A percentile compares a stretch with the other conserved stretches of the same genome.
Conservation (phyloP, 2,888 invertebrate species). For the Argyresthia goedartella region DNA sequence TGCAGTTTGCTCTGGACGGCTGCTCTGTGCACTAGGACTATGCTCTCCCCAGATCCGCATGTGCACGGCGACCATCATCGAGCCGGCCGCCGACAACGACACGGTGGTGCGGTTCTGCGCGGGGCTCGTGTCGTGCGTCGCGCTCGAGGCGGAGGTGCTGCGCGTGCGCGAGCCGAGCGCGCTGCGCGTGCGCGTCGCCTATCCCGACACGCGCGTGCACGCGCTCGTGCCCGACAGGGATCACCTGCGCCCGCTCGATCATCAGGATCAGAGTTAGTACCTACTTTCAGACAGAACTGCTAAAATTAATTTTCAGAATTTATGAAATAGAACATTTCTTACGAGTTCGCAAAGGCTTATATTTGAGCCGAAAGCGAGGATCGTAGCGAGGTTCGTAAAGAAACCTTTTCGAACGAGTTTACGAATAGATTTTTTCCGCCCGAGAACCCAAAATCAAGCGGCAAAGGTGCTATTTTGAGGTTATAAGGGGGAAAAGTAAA, state of each 20-base stretch:
- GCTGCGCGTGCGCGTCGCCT: conserved; percentile 87
- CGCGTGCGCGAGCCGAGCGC: conserved; percentile 81
- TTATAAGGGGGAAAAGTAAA: too few species aligned
- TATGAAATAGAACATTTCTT: too few species aligned
- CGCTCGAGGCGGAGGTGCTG: conserved; percentile 87
- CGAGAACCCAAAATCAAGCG: too few species aligned
- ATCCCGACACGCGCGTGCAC: conserved; percentile 92
- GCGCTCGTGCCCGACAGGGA: conserved; percentile 83
- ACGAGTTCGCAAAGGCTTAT: too few species aligned
- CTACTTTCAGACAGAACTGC: too few species aligned
- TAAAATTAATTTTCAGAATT: background rate
- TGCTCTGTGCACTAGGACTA: too few species aligned
- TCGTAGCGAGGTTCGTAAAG: too few species aligned
- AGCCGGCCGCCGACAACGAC: conserved; percentile 83
- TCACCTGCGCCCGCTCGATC: conserved; percentile 81
- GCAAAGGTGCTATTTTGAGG: too few species aligned
- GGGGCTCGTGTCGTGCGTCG: conserved; percentile 89
- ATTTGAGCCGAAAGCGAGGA: too few species aligned
- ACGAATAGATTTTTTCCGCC: too few species aligned
- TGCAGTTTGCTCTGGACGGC: too few species aligned
- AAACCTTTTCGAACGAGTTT: too few species aligned
- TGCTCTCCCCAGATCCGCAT: conserved; percentile 85
- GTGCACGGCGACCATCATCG: conserved; percentile 84
- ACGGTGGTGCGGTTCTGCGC: conserved; percentile 92
- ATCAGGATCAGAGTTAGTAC: conserved; percentile 55